Conservation (phyloP, 2,797 vertebrate species). For the Sebastes taczanowskii region DNA sequence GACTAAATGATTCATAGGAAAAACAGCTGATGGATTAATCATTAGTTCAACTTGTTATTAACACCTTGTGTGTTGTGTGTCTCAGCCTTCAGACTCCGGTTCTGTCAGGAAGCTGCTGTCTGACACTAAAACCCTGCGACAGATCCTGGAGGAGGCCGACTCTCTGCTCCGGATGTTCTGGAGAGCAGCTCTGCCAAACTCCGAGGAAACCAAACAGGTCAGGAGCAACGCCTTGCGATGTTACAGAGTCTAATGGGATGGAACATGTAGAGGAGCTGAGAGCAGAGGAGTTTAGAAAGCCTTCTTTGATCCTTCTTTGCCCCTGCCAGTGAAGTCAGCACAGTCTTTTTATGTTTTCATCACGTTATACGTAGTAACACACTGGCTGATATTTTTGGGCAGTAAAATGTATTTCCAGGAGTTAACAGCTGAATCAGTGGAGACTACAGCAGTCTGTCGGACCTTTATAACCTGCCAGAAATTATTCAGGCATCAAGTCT, state of each 20-base stretch:
- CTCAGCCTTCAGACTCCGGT: constrained; percentile 69
- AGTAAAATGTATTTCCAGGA: not conserved
- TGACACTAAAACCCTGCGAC: constrained; percentile 77
- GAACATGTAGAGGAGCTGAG: not conserved
- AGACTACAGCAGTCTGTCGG: not conserved
- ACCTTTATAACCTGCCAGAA: not conserved
- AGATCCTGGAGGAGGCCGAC: constrained; percentile 81
- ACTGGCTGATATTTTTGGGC: not conserved
- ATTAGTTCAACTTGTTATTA: not conserved
- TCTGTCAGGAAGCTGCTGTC: constrained; percentile 71
- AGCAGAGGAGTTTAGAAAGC: not conserved
- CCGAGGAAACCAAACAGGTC: constrained; percentile 68
- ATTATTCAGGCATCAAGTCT: not conserved
- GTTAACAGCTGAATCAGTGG: not conserved
- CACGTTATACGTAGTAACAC: rapidly evolving
- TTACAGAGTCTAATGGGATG: not conserved
- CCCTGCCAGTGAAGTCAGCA: not conserved
- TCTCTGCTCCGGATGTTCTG: constrained; percentile 87
- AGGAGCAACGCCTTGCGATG: not conserved
- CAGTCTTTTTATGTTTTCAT: not conserved
- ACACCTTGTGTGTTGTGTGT: not conserved
- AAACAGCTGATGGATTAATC: not conserved
- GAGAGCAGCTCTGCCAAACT: constrained; percentile 75
- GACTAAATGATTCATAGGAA: rapidly evolving
- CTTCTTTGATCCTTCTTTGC: not conserved